Conservation (phyloP, 2,113 vertebrate genomes). For the Bos indicus region DNA sequence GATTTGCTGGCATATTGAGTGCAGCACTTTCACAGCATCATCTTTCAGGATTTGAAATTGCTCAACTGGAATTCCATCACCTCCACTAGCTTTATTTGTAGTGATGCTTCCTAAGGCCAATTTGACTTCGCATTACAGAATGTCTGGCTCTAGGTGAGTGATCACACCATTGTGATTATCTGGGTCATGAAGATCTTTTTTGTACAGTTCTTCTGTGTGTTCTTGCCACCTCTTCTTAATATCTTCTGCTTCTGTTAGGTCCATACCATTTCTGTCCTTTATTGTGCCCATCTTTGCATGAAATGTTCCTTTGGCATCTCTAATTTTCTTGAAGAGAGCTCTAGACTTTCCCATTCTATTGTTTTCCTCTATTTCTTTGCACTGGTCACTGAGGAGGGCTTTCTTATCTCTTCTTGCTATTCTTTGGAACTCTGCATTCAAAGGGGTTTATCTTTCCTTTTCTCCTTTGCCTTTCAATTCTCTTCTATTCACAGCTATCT, state of each 20-base stretch:
- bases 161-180: background rate
- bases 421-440: background rate
- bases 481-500: background rate
- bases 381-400: background rate
- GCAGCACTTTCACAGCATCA: background rate
- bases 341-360: background rate
- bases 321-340: background rate
- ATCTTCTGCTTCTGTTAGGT: background rate
- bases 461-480: background rate
- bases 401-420: background rate
- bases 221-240: background rate
- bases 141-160: background rate
- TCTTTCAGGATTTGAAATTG: background rate
- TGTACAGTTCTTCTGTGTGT: background rate
- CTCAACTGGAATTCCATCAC: background rate
- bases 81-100: background rate
- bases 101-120: background rate
- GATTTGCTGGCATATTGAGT: background rate
- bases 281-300: background rate
- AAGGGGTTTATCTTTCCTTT: background rate
- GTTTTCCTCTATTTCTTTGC: background rate
- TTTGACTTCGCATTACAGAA: background rate
- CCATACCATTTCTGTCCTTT: background rate
- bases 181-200: background rate
- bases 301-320: background rate